phyloP scores from a whole-genome alignment of 1,140 invertebrate species.

The Parasteatoda tepidariorum region DNA sequence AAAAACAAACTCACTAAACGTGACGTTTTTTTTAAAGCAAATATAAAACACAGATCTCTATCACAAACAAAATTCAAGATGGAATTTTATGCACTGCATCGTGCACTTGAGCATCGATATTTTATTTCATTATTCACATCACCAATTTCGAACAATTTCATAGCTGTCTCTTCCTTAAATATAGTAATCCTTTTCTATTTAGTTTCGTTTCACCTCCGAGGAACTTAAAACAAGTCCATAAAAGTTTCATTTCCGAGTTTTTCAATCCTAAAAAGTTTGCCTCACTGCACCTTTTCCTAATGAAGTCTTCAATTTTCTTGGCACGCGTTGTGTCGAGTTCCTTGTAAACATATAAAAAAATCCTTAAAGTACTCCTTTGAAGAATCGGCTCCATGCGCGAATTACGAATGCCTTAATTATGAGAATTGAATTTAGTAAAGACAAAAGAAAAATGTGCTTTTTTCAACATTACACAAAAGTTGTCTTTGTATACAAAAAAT shows the following conservation, averaged over 20 bases:
- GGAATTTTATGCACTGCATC: too few relatives aligned
- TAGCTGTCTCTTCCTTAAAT: too few relatives aligned
- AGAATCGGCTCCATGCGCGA: background rate
- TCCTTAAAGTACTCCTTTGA: background rate
- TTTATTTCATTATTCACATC: too few relatives aligned
- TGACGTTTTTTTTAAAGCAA: too few relatives aligned
- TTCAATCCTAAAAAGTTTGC: background rate
- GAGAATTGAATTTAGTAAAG: conserved; percentile 4
- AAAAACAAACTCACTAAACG: too few relatives aligned
- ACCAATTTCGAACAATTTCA: too few relatives aligned
- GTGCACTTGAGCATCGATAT: too few relatives aligned
- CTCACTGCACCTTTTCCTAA: background rate
- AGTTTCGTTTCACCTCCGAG: background rate
- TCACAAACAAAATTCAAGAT: too few relatives aligned
- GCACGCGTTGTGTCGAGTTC: conserved; percentile 1
- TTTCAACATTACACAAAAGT: too few relatives aligned
- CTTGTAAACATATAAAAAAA: background rate
- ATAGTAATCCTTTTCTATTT: background rate
- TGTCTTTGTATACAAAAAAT: too few relatives aligned
- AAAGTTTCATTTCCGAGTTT: background rate
- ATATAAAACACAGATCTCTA: too few relatives aligned
- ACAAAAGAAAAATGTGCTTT: too few relatives aligned
- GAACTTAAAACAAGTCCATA: background rate
- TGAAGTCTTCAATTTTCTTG: conserved; percentile 8
- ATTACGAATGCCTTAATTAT: conserved; percentile 48